Base-by-base conservation (phyloP, 1,140 invertebrate species). In the Drosophila teissieri region DNA sequence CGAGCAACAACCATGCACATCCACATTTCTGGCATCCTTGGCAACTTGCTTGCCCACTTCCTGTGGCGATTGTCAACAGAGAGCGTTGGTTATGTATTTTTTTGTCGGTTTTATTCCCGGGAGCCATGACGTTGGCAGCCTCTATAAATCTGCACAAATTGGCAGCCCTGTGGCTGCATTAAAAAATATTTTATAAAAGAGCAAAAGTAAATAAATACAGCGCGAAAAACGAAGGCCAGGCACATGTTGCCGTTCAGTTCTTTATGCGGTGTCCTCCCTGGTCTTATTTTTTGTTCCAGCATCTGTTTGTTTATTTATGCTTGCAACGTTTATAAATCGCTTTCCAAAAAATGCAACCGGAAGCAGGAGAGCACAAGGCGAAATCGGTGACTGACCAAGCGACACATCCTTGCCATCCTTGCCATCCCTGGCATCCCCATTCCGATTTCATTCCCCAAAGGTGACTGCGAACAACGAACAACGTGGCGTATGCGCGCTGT, bases 131-230 rank as follows among this genome's bases (percentile, higher is more conserved):
- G 58, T 70, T 62, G 75, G 55, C 74, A 60, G 57, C 63, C 84
- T 89, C 84, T 76, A 89, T 89, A 89, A 89, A 89, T 89, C 84
- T 89, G 80, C 77, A 89, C 84, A 89, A 89, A 89, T 89, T 89
- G 84, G 84, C 84, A 89, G 82, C 84, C 79, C 84, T 89, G 84
- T 80, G 83, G 84, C 84, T 68, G 84, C 80, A 89, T 89, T 89
- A 89, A 89, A 89, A 89, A 89, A 88, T 89, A 84, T 89, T 83
- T 89, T 89, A 88, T 70, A 83, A 88, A 89, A 80, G 80, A 73
- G 64, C 76, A 83, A 89, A 88, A 89, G 84, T 89, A 88, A 89
- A 88, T 89, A 88, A 88, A 88, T 83, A 89, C 72, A 88, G 64
- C 75, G 73, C 51, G 69, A 60, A 58, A 48, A 40, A 17, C 46